Evolutionary conservation across 2,888 invertebrate genomes (phyloP), one percentile per base, ranked within the genome.

Genomic region (Lordiphosa andalusiaca): DNA sequence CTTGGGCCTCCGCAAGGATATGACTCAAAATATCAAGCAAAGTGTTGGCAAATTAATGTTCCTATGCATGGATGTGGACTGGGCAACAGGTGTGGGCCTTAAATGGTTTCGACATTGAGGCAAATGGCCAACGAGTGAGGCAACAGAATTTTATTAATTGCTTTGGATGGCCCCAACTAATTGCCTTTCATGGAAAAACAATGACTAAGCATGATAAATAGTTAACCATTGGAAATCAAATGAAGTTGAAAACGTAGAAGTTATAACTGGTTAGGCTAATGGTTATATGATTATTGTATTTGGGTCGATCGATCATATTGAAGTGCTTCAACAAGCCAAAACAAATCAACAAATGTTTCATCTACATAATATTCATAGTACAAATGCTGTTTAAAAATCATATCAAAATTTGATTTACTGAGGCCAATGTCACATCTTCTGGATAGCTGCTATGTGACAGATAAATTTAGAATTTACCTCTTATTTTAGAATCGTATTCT

Each of bases 1-100:
- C 40, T 23, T 55, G 30, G 36, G 36, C 10, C 37, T 50, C 23
- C 40, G 50, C 53, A 55, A 62, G 53, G 41, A 30, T 30, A 30
- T 30, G 30, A 30, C 30, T 30, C 9, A 10, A 30, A 30, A 30
- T 30, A 30, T 30, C 30, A 9, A 30, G 64, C 52, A 55, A 64
- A 74, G 59, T 65, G 64, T 51, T 71, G 55, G 59, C 44, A 65
- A 76, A 76, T 67, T 71, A 71, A 71, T 39, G 21, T 23, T 9
- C 12, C 36, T n/a, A 37, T 38, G 42, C 25, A 35, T 36, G 25
- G 38, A 41, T 59, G 39, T 33, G 30, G 7, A 25, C 9, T 30
- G 21, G 53, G 61, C 70, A 73, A 71, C 74, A 71, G 53, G 74
- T 71, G 58, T 37, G 23, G 35, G 30, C 54, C 53, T 53, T 47